Evolutionary conservation across 2,113 vertebrate genomes (phyloP).

Genomic region (Cynoglossus semilaevis): DNA sequence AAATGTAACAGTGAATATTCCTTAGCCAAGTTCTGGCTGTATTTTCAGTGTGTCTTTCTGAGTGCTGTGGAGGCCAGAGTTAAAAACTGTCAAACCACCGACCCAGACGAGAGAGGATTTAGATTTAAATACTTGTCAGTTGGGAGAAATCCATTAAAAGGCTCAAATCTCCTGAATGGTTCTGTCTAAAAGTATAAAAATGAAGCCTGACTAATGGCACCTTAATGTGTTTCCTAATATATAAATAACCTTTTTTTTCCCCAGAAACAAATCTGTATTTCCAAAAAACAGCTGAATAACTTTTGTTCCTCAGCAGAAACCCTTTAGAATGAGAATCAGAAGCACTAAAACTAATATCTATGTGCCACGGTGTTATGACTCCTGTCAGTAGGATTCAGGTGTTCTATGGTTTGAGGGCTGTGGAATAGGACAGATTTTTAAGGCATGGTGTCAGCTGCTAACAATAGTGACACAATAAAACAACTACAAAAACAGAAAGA

Average conservation of each 20-base stretch:
- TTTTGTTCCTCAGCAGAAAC: neutral
- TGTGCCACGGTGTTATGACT: too few species aligned
- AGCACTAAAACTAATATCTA: too few species aligned
- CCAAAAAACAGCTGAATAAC: neutral
- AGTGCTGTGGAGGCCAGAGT: neutral
- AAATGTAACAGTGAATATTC: too few species aligned
- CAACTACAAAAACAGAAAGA: too few species aligned
- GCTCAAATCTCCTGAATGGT: neutral
- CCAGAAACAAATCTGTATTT: neutral
- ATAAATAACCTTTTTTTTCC: neutral
- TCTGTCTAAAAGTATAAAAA: neutral
- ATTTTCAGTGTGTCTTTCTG: too few species aligned
- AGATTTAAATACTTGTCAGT: neutral
- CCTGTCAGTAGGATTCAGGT: too few species aligned
- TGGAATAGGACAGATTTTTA: too few species aligned
- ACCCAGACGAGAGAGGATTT: neutral
- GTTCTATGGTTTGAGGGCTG: too few species aligned
- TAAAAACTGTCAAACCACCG: neutral
- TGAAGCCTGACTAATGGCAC: neutral
- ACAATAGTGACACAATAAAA: too few species aligned
- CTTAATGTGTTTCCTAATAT: neutral
- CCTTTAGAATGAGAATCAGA: neutral
- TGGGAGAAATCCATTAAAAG: neutral
- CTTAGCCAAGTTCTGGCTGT: too few species aligned
- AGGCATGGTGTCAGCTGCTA: too few species aligned